Conservation (phyloP, 2,888 invertebrate species). For the Lypha dubia region DNA sequence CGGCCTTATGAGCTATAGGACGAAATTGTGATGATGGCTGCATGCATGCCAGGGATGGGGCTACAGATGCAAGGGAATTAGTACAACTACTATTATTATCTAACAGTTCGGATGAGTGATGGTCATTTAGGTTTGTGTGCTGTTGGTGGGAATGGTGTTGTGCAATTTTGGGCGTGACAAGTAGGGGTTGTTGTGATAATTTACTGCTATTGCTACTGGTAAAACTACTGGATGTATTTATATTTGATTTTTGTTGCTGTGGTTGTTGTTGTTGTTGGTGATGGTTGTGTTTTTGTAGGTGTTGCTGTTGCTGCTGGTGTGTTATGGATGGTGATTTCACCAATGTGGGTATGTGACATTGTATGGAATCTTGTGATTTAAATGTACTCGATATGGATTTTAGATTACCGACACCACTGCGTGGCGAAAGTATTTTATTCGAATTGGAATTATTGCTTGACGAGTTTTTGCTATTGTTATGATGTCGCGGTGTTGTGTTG, state of each 20-base stretch:
- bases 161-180: conserved; percentile 80
- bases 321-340: conserved; percentile 82
- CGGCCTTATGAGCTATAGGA: conserved; percentile 83
- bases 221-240: conserved; percentile 75
- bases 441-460: conserved; percentile 77
- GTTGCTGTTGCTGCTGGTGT: conserved; percentile 80
- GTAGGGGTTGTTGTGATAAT: conserved; percentile 78
- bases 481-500: conserved; percentile 84
- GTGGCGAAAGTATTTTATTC: conserved; percentile 82
- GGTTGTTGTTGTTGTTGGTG: conserved; percentile 72
- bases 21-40: conserved; percentile 83
- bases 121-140: conserved; percentile 72
- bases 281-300: conserved; percentile 69
- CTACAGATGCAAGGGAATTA: conserved; percentile 81
- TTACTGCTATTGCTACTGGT: conserved; percentile 78
- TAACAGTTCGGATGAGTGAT: conserved; percentile 76
- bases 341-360: conserved; percentile 83
- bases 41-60: conserved; percentile 81
- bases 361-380: conserved; percentile 83
- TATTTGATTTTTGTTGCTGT: conserved; percentile 65
- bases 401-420: conserved; percentile 81
- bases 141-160: conserved; percentile 74
- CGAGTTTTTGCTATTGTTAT: conserved; percentile 82
- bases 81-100: conserved; percentile 78
- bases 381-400: conserved; percentile 83